Base-by-base conservation (phyloP, 2,113 vertebrate genomes). In the Motacilla alba region DNA sequence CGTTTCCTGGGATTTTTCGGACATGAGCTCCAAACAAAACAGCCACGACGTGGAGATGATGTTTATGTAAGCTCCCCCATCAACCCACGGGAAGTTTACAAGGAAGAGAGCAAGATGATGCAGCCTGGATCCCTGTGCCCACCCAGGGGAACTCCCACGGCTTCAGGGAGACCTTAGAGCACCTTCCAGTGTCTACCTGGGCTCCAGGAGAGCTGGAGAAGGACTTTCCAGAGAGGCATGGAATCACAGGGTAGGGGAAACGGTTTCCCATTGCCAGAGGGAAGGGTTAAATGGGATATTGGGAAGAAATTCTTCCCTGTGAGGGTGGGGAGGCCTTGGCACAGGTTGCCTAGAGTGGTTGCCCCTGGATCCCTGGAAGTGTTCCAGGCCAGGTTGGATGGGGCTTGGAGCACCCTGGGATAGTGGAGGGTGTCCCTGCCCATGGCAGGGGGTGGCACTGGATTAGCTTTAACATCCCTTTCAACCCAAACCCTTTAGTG, bases 21-120 rank as follows among this genome's bases (percentile, higher is more conserved):
- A 75, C 7, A 6, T 11, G 30, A 37, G 41, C 62, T 92, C 83
- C 75, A 88, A 86, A 85, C 67, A 68, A 52, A 86, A 37, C 41
- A 50, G 15, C 31, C 59, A 72, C 0, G 0, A 46, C 1, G 3
- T 24, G 24, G 50, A 84, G 37, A 53, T 2, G 4, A 11, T 83
- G 75, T 88, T 96, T 91, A 60, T 49, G n/a, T 43, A 67, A 78
- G 41, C 49, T 93, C 49, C 43, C 41, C n/a, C 28, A 9, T 46
- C 26, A 30, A 77, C 47, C 0, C 0, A 50, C 1, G 0, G 76
- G 83, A 80, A 85, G 85, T 94, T 96, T 94, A 58, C 35, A 83
- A 21, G 2, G 18, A 6, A 66, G 17, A 35, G 44, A 68, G 28
- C 14, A 43, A 31, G 28, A 80, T 53, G 35, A 63, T 1, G 0